Evolutionary conservation across 2,888 invertebrate genomes (phyloP).

Genomic region (Ectemnius continuus): DNA sequence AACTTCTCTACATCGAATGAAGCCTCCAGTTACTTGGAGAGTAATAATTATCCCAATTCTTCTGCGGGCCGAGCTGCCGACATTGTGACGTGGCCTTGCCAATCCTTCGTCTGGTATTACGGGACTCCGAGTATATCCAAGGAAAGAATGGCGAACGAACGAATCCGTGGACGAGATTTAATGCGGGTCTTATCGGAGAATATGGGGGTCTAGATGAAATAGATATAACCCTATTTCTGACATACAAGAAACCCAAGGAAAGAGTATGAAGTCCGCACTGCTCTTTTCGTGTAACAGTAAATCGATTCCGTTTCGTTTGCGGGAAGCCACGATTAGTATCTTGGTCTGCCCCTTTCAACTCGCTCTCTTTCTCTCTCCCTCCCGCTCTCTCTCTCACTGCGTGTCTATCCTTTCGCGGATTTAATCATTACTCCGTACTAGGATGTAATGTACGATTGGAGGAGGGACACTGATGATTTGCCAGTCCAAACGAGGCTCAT

Average conservation of each 20-base stretch:
- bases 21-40: conserved; percentile 69
- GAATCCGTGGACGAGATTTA: conserved; percentile 60
- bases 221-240: conserved; percentile 54
- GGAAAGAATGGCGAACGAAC: conserved; percentile 48
- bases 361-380: conserved; percentile 27
- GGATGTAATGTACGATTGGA: conserved; percentile 23
- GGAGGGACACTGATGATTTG: neutral
- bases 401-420: conserved; percentile 24
- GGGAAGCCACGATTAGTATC: conserved; percentile 59
- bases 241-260: conserved; percentile 46
- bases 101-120: conserved; percentile 56
- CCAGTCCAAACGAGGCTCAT: neutral
- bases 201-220: conserved; percentile 59
- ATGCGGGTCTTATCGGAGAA: conserved; percentile 61
- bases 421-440: conserved; percentile 30
- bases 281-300: conserved; percentile 57
- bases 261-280: conserved; percentile 18
- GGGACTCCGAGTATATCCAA: conserved; percentile 68
- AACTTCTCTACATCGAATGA: conserved; percentile 58
- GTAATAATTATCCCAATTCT: conserved; percentile 75
- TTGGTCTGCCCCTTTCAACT: conserved; percentile 37
- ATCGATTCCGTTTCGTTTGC: conserved; percentile 57
- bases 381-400: too few species aligned
- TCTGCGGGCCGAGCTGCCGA: conserved; percentile 56
- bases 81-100: conserved; percentile 55